Conservation (phyloP, 2,888 invertebrate species). For the Crossocerus cetratus region DNA sequence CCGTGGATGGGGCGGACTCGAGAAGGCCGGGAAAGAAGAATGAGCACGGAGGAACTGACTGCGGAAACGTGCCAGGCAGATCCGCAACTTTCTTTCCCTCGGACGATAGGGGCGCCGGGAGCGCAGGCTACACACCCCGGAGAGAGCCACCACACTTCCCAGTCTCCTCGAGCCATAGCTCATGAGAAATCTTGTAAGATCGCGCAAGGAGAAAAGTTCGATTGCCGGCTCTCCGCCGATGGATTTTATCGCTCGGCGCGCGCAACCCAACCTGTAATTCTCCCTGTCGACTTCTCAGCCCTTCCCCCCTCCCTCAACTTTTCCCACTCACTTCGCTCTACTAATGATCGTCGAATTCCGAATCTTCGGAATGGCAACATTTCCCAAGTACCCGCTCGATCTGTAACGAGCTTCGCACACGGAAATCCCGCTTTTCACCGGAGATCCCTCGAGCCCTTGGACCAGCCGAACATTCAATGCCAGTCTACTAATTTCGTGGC, state of each 20-base stretch:
- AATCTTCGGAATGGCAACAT: conserved; percentile 4
- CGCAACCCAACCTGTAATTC: conserved; percentile 9
- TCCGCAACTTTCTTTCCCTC: conserved; percentile 8
- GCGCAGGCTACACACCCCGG: neutral
- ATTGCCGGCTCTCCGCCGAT: conserved; percentile 13
- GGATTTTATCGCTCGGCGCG: conserved; percentile 14
- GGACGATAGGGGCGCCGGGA: conserved; percentile 5
- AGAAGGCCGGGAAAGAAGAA: conserved; percentile 20
- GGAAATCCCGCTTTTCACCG: too few relatives aligned
- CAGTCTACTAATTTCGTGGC: too few relatives aligned
- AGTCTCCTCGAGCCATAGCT: conserved; percentile 5
- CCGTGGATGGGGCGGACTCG: too few relatives aligned
- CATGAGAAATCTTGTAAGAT: conserved; percentile 36
- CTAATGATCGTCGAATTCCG: conserved; percentile 18
- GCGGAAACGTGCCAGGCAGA: conserved; percentile 7
- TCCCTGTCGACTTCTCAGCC: neutral
- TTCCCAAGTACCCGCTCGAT: too few relatives aligned
- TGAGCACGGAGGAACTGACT: conserved; percentile 23
- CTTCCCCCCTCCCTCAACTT: conserved; percentile 17
- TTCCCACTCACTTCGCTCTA: conserved; percentile 1
- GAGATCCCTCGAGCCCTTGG: too few relatives aligned
- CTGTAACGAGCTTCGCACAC: too few relatives aligned
- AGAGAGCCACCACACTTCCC: neutral
- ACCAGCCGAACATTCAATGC: too few relatives aligned
- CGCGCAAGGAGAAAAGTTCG: conserved; percentile 36